phyloP scores from a whole-genome alignment of 1,140 invertebrate genomes.

The Orchesella cincta region DNA sequence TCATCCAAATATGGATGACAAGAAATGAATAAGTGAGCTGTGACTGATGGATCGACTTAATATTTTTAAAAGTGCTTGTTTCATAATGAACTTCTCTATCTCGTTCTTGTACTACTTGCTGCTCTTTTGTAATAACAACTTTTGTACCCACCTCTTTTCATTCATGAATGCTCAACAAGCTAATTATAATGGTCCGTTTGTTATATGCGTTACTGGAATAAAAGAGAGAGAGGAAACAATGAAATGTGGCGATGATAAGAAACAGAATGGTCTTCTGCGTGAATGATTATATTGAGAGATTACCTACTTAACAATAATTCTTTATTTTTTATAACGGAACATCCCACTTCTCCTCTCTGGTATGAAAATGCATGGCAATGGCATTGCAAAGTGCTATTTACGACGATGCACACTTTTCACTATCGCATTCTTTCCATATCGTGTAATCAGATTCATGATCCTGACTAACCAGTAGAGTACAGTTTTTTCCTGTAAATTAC shows the following conservation, averaged over 20 bases:
- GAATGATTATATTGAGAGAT: constrained; percentile 1
- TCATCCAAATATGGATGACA: no score
- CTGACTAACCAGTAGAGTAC: constrained; percentile 26
- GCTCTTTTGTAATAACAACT: no score
- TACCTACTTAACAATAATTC: constrained; percentile 15
- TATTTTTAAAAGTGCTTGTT: no score
- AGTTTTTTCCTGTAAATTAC: not conserved
- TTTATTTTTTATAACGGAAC: constrained; percentile 9
- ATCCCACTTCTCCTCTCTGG: not conserved
- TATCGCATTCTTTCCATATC: not conserved
- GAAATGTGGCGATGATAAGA: not conserved
- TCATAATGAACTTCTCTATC: no score
- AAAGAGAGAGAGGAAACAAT: constrained; percentile 10
- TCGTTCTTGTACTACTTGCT: no score
- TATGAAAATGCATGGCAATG: not conserved
- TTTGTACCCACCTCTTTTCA: no score
- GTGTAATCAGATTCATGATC: constrained; percentile 7
- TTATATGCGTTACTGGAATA: constrained; percentile 20
- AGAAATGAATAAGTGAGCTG: no score
- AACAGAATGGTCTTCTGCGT: not conserved
- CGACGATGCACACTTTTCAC: not conserved
- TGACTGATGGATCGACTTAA: no score
- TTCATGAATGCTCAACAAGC: no score
- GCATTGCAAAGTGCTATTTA: not conserved
- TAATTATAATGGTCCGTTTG: no score